phyloP scores from a whole-genome alignment of 2,888 invertebrate genomes.

The Mesodorylaimus sp. region DNA sequence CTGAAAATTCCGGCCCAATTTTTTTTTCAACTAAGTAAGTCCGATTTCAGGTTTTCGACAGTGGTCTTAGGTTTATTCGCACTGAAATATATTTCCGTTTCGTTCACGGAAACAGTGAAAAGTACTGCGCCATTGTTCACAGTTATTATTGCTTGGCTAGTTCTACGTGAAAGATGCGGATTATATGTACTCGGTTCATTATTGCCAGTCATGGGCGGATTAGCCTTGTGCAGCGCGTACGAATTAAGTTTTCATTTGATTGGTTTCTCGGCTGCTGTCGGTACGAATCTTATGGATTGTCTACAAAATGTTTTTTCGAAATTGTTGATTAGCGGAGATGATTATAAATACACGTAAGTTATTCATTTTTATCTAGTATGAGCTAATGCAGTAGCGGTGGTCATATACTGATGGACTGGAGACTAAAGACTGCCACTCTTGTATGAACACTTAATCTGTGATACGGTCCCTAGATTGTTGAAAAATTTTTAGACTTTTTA shows the following conservation, averaged over 20 bases:
- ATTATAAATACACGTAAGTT: conserved; percentile 48
- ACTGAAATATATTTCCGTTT: conserved; percentile 56
- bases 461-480: too few relatives aligned
- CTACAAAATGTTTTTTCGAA: conserved; percentile 60
- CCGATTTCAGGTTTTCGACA: conserved; percentile 44
- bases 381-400: too few relatives aligned
- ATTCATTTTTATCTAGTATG: not conserved
- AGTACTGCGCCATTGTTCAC: conserved; percentile 61
- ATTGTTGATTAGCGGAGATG: conserved; percentile 53
- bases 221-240: conserved; percentile 55
- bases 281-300: conserved; percentile 59
- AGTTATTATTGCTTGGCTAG: conserved; percentile 47
- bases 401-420: too few relatives aligned
- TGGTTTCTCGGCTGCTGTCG: conserved; percentile 54
- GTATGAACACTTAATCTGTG: too few relatives aligned
- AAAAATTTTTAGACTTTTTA: too few relatives aligned
- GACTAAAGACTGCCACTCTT: too few relatives aligned
- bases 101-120: conserved; percentile 61
- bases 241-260: conserved; percentile 53
- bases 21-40: not conserved
- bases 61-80: conserved; percentile 54
- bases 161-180: conserved; percentile 44
- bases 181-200: conserved; percentile 50
- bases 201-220: conserved; percentile 55
- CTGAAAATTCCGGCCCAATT: too few relatives aligned